phyloP scores from a whole-genome alignment of 2,888 invertebrate genomes.

The Dione juno region DNA sequence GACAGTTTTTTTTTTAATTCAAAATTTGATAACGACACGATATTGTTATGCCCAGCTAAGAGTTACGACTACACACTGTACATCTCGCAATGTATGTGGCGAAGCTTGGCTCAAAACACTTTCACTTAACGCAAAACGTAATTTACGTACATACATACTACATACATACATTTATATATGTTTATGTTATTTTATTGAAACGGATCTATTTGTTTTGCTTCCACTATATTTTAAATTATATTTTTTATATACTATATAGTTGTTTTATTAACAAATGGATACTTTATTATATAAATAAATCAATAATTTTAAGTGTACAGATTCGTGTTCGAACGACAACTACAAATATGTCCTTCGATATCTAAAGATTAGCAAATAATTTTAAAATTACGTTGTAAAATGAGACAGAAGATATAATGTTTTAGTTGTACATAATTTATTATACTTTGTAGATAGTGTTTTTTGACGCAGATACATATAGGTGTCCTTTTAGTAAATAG shows the following conservation, averaged over 20 bases:
- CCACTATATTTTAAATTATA: too few species aligned
- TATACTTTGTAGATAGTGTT: too few species aligned
- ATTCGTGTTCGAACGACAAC: background rate
- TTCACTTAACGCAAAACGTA: background rate
- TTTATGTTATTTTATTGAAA: background rate
- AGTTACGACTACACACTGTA: background rate
- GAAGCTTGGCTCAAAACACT: constrained; percentile 6
- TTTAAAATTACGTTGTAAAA: background rate
- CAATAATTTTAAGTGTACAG: background rate
- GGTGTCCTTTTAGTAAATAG: too few species aligned
- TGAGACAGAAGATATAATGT: background rate
- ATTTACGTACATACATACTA: background rate
- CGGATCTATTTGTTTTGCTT: background rate
- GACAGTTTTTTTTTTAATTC: constrained; percentile 2
- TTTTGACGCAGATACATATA: too few species aligned
- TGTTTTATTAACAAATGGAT: background rate
- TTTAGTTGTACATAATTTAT: background rate
- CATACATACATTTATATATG: background rate
- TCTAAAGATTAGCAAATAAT: background rate
- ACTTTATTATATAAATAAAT: background rate
- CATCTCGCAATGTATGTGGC: background rate
- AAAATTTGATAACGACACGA: background rate
- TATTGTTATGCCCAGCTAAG: background rate
- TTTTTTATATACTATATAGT: too few species aligned
- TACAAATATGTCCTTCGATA: background rate